phyloP scores from a whole-genome alignment of 2,113 vertebrate species.

The Penelope pileata region DNA sequence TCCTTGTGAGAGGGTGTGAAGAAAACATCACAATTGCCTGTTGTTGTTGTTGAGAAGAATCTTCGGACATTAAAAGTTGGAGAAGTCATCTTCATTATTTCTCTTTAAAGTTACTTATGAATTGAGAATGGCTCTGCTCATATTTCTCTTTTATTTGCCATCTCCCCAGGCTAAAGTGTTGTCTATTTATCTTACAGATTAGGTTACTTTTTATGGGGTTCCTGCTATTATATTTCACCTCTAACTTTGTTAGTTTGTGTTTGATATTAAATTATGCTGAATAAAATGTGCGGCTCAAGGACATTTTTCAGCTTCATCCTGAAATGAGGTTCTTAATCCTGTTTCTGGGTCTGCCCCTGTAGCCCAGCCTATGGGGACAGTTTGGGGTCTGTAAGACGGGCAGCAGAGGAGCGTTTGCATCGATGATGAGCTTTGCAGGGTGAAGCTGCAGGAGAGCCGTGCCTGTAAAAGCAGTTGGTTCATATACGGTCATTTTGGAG shows the following conservation, averaged over 20 bases:
- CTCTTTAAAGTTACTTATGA: slow-evolving; percentile 78
- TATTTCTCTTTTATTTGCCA: slow-evolving; percentile 73
- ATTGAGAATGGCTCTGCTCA: slow-evolving; percentile 53
- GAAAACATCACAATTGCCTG: background rate
- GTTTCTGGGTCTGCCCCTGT: slow-evolving; percentile 19
- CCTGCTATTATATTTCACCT: slow-evolving; percentile 69
- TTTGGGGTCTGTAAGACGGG: background rate
- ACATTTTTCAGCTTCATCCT: slow-evolving; percentile 52
- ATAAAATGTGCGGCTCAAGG: slow-evolving; percentile 65
- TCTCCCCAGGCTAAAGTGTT: slow-evolving; percentile 70
- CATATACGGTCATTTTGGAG: slow-evolving; percentile 31
- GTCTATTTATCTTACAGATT: slow-evolving; percentile 69
- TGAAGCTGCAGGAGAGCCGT: background rate
- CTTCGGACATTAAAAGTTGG: slow-evolving; percentile 64
- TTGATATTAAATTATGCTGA: slow-evolving; percentile 75
- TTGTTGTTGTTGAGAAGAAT: slow-evolving; percentile 9
- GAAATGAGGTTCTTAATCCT: slow-evolving; percentile 48
- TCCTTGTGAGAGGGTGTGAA: background rate
- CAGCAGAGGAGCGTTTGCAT: background rate
- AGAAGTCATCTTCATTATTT: slow-evolving; percentile 71
- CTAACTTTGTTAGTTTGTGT: slow-evolving; percentile 75
- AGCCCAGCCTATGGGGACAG: background rate
- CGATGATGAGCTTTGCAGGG: background rate
- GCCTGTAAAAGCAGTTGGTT: background rate
- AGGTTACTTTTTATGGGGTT: slow-evolving; percentile 71